Conservation (phyloP, 92 coral and sea anemone genomes). For the Diadumene lineata region DNA sequence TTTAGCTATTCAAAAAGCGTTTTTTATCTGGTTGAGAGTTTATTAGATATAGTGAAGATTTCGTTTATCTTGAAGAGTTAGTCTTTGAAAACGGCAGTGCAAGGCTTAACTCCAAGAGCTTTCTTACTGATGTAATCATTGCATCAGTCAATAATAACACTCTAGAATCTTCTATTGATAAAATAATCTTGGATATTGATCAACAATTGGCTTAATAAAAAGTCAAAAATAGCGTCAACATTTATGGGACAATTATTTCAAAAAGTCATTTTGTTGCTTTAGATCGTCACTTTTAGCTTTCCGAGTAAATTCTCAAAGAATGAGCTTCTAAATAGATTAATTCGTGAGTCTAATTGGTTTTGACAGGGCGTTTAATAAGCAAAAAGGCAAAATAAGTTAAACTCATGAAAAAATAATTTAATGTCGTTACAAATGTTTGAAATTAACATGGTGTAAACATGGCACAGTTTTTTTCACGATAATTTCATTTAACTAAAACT, state of each 20-base stretch:
- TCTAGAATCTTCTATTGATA: conserved; percentile 1
- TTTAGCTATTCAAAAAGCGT: background rate
- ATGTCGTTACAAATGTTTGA: too few relatives aligned
- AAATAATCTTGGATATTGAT: background rate
- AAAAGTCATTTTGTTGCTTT: background rate
- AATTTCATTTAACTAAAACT: too few relatives aligned
- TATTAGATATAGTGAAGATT: too few relatives aligned
- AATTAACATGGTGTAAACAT: too few relatives aligned
- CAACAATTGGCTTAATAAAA: background rate
- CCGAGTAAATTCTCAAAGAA: background rate
- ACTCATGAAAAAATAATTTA: conserved; percentile 1
- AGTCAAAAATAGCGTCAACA: background rate
- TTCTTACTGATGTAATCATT: background rate
- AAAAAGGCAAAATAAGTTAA: background rate
- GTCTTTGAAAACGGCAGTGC: background rate
- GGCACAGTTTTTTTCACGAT: too few relatives aligned
- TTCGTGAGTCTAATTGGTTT: background rate
- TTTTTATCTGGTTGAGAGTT: too few relatives aligned
- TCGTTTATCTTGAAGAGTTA: background rate
- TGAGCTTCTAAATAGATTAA: background rate
- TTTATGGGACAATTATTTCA: too few relatives aligned
- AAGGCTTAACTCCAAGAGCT: background rate
- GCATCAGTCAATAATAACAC: background rate
- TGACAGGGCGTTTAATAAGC: background rate
- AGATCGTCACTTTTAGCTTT: too few relatives aligned